These are phyloP conservation scores for Dione vanillae DNA, from an alignment of 2,888 invertebrate genomes.

Conservation along the genomic window DNA sequence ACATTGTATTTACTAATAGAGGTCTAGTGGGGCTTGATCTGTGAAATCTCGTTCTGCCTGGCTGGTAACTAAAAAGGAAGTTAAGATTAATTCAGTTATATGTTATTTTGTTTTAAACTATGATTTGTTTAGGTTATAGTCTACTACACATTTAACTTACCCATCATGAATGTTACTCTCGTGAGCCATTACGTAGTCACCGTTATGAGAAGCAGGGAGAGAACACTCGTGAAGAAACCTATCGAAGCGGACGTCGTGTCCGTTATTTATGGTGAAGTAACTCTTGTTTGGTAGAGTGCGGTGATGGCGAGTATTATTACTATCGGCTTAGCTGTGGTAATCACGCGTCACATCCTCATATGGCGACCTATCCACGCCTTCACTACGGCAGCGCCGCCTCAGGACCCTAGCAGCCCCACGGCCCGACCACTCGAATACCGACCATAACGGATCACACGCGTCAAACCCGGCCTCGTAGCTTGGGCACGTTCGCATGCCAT, in stretches of 20 bases:
- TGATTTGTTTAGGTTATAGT: slow-evolving; percentile 46
- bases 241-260: slow-evolving; percentile 57
- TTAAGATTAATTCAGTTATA: neutral
- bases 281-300: slow-evolving; percentile 69
- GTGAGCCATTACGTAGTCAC: slow-evolving; percentile 76
- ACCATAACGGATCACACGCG: slow-evolving; percentile 75
- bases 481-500: slow-evolving; percentile 75
- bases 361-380: slow-evolving; percentile 78
- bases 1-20: slow-evolving; percentile 69
- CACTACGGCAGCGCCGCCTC: slow-evolving; percentile 80
- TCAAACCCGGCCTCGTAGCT: slow-evolving; percentile 79
- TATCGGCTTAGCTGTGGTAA: slow-evolving; percentile 63
- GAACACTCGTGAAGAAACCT: slow-evolving; percentile 72
- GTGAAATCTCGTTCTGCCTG: slow-evolving; percentile 69
- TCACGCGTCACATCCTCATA: slow-evolving; percentile 77
- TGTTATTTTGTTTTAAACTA: neutral
- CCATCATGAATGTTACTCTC: slow-evolving; percentile 66
- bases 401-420: slow-evolving; percentile 73
- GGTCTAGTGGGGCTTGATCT: slow-evolving; percentile 71
- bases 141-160: slow-evolving; percentile 56
- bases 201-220: slow-evolving; percentile 73
- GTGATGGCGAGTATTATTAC: slow-evolving; percentile 59
- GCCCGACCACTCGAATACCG: slow-evolving; percentile 72
- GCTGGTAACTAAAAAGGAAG: slow-evolving; percentile 61
- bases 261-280: slow-evolving; percentile 71